Conservation (phyloP, 2,113 vertebrate species). For the Indri indri region DNA sequence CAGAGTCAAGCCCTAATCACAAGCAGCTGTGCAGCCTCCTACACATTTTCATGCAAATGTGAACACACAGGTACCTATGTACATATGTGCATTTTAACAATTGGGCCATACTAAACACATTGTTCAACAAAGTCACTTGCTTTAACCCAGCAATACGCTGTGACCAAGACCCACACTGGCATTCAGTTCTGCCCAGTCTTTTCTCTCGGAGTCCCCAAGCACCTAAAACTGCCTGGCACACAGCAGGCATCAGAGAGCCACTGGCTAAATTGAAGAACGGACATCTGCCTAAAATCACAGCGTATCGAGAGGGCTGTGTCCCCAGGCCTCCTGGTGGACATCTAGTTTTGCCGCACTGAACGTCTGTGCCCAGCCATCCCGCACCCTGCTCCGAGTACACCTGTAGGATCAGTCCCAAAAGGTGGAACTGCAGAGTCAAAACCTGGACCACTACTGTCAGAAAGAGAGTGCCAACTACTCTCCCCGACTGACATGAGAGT, state of each 20-base stretch:
- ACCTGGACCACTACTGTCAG: background rate
- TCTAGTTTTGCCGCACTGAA: background rate
- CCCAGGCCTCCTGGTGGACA: background rate
- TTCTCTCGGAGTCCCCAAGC: background rate
- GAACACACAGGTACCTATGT: background rate
- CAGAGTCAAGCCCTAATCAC: background rate
- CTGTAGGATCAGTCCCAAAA: background rate
- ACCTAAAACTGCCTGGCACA: background rate
- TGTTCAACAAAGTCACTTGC: background rate
- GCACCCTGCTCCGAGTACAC: no score
- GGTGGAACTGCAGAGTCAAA: background rate
- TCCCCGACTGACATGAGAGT: background rate
- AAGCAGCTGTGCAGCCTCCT: background rate
- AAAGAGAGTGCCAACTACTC: background rate
- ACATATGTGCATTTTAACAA: fast-evolving
- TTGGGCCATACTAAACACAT: background rate
- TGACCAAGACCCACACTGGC: background rate
- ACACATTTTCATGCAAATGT: background rate
- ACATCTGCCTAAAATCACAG: background rate
- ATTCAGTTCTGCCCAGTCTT: background rate
- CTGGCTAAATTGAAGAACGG: background rate
- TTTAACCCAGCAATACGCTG: background rate
- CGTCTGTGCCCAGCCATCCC: no score
- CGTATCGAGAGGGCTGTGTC: fast-evolving
- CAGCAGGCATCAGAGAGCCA: background rate